Percentiles rank a stretch among this genome's conserved stretches.
phyloP scores from a whole-genome alignment of 2,888 invertebrate genomes.

The Noctuana brunneofusca region DNA sequence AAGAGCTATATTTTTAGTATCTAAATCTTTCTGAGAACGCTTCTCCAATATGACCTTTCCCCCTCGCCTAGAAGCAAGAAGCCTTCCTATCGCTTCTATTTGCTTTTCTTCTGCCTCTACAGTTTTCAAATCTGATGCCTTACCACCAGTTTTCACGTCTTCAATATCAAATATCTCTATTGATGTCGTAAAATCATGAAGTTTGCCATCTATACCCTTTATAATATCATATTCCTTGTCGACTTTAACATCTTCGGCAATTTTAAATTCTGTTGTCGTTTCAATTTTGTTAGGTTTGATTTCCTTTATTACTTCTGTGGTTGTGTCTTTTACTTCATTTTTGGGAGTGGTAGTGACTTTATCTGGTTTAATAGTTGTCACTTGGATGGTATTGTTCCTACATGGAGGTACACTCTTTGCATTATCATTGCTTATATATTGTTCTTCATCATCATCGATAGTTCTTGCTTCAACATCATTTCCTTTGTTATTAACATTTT shows the following conservation, averaged over 20 bases:
- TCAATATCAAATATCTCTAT: slow-evolving; percentile 75
- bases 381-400: slow-evolving; percentile 22
- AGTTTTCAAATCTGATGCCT: slow-evolving; percentile 63
- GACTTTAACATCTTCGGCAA: slow-evolving; percentile 40
- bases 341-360: slow-evolving; percentile 40
- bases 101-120: slow-evolving; percentile 77
- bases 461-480: slow-evolving; percentile 40
- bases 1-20: slow-evolving; percentile 64
- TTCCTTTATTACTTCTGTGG: slow-evolving; percentile 37
- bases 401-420: slow-evolving; percentile 1
- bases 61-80: slow-evolving; percentile 68
- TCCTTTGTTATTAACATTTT: slow-evolving; percentile 18
- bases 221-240: slow-evolving; percentile 56
- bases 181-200: slow-evolving; percentile 68
- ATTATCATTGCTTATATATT: neutral
- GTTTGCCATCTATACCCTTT: slow-evolving; percentile 72
- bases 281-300: slow-evolving; percentile 40
- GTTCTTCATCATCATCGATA: slow-evolving; percentile 42
- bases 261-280: slow-evolving; percentile 30
- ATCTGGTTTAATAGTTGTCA: slow-evolving; percentile 32
- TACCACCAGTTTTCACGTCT: slow-evolving; percentile 64
- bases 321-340: slow-evolving; percentile 37
- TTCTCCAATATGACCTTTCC: slow-evolving; percentile 69
- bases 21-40: slow-evolving; percentile 69
- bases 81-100: slow-evolving; percentile 76